Evolutionary conservation across 1,140 invertebrate species (phyloP), one percentile per base, ranked within the genome.

Genomic region (Eriosoma lanigerum): DNA sequence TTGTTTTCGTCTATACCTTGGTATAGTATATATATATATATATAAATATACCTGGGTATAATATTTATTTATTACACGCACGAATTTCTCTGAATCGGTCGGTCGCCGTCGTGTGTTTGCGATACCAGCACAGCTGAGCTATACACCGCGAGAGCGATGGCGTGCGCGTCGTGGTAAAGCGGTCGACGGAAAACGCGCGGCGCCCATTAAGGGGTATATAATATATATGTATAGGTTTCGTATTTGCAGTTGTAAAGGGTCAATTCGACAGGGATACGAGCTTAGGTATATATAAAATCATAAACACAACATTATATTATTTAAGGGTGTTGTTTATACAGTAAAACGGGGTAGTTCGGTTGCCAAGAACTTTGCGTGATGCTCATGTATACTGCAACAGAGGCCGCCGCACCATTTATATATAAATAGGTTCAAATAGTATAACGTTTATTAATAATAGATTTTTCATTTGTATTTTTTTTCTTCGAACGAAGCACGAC

Each of bases 271-370:
- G 38, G 12, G 21, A n/a, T 4, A 1, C 0, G 13, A 15, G 38
- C n/a, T n/a, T n/a, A 10, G 29, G 19, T 26, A 26, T 38, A 48
- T 48, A 48, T 48, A 48, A 68, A 68, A 68, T 68, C 66, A 68
- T 76, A 76, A 76, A 76, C 73, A 56, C 73, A 56, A 56, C 29
- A 58, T 76, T 76, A 76, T 76, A 76, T 76, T 76, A 76, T 76
- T 68, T 76, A 76, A 76, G 73, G 73, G 73, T 76, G 73, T 76
- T 76, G 73, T 76, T 76, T 76, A 76, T 76, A 76, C 73, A 76
- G 73, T 58, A 76, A 76, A 76, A 76, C 54, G 73, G 52, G n/a
- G n/a, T n/a, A n/a, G n/a, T 32, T 76, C 54, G 73, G 73, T 76
- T 76, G 73, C 73, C 73, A 76, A 76, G 73, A 76, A 76, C 50